Evolutionary conservation across 2,888 invertebrate genomes (phyloP).

Genomic region (Aphrophora alni): DNA sequence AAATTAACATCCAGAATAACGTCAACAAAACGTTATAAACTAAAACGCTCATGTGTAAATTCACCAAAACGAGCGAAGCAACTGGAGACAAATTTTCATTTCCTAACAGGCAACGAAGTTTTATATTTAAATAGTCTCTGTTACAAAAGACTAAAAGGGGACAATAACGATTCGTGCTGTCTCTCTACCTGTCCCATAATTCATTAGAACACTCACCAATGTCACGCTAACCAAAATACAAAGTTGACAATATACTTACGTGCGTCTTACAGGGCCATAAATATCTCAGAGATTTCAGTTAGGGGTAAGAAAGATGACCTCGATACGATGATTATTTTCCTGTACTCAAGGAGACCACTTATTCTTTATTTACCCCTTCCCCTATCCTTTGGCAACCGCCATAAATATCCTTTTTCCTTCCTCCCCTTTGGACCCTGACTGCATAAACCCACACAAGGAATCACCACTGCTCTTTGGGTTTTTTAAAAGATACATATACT

Average conservation of each 20-base stretch:
- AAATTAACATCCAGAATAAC: too few species aligned
- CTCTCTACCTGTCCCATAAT: neutral
- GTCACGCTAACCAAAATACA: neutral
- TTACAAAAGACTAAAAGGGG: neutral
- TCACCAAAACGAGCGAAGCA: too few species aligned
- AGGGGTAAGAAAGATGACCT: neutral
- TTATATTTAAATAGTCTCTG: too few species aligned
- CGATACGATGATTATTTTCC: constrained; percentile 30
- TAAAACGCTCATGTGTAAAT: too few species aligned
- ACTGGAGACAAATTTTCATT: too few species aligned
- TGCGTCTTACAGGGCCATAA: constrained; percentile 21
- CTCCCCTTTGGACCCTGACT: neutral
- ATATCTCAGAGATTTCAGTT: constrained; percentile 6
- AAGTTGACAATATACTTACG: constrained; percentile 35
- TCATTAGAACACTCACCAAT: neutral
- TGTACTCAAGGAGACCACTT: constrained; percentile 26
- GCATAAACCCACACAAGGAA: neutral
- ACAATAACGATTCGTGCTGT: neutral
- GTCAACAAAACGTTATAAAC: too few species aligned
- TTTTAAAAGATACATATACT: neutral
- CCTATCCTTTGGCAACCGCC: neutral
- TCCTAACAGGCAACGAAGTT: too few species aligned
- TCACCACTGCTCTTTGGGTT: neutral
- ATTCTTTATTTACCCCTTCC: constrained; percentile 34
- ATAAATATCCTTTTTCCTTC: constrained; percentile 21